phyloP scores from a whole-genome alignment of 2,888 invertebrate genomes.

The Leptothorax acervorum region DNA sequence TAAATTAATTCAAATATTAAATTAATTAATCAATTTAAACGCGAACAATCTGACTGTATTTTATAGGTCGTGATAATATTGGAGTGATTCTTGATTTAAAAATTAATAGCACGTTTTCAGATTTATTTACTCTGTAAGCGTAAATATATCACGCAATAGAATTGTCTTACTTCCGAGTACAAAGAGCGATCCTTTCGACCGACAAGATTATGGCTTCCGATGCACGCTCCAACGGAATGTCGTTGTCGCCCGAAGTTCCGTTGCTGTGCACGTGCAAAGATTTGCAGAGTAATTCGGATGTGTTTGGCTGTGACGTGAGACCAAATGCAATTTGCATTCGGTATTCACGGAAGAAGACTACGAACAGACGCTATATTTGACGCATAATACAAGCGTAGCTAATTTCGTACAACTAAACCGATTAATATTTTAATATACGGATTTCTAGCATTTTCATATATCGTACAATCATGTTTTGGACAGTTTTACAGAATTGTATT shows the following conservation, averaged over 20 bases:
- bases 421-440: neutral
- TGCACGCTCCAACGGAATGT: conserved; percentile 44
- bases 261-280: conserved; percentile 53
- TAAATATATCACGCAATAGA: conserved; percentile 21
- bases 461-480: neutral
- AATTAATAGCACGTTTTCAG: neutral
- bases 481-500: neutral
- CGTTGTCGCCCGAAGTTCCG: conserved; percentile 50
- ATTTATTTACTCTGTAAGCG: neutral
- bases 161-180: conserved; percentile 28
- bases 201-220: conserved; percentile 50
- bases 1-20: conserved; percentile 6
- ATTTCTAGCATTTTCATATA: conserved; percentile 1
- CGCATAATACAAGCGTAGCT: conserved; percentile 14
- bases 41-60: neutral
- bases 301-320: conserved; percentile 55
- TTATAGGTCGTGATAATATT: neutral
- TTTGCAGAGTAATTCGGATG: conserved; percentile 56
- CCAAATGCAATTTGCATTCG: conserved; percentile 52
- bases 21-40: neutral
- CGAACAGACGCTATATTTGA: conserved; percentile 39
- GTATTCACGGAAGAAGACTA: conserved; percentile 48
- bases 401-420: conserved; percentile 6
- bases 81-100: neutral
- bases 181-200: conserved; percentile 44